Conservation (phyloP, 2,888 invertebrate species). For the Patella caerulea region DNA sequence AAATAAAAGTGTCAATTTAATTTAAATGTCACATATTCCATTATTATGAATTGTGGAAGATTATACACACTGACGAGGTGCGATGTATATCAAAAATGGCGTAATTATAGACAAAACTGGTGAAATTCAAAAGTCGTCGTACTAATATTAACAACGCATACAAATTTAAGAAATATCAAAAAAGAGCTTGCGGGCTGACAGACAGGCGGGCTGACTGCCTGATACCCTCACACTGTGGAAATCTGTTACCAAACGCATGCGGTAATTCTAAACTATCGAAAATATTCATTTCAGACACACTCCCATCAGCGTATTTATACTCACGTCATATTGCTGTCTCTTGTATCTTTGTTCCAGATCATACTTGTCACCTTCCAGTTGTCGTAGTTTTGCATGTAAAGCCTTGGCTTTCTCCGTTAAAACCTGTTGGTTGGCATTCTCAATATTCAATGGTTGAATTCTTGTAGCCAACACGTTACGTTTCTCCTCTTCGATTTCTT, state of each 20-base stretch:
- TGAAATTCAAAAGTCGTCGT: too few relatives aligned
- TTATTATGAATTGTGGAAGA: not conserved
- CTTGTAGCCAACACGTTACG: slow-evolving; percentile 88
- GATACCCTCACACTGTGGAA: too few relatives aligned
- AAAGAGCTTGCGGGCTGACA: too few relatives aligned
- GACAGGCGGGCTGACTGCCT: too few relatives aligned
- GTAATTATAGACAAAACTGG: too few relatives aligned
- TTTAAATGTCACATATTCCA: not conserved
- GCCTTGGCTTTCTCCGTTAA: slow-evolving; percentile 90
- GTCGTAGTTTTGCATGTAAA: slow-evolving; percentile 93
- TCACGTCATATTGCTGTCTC: slow-evolving; percentile 98
- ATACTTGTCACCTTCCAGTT: slow-evolving; percentile 97
- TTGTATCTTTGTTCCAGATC: slow-evolving; percentile 98
- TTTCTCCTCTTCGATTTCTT: slow-evolving; percentile 99
- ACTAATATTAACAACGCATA: too few relatives aligned
- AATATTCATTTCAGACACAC: not conserved
- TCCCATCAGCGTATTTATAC: slow-evolving; percentile 68
- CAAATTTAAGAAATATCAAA: too few relatives aligned
- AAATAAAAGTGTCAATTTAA: not conserved
- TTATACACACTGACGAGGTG: not conserved
- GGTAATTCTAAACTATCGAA: too few relatives aligned
- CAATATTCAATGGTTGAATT: slow-evolving; percentile 75
- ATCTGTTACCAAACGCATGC: too few relatives aligned
- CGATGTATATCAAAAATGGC: too few relatives aligned
- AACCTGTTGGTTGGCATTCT: slow-evolving; percentile 82